Evolutionary conservation across 1,140 invertebrate genomes (phyloP), one percentile per base, ranked within the genome.

Genomic region (Galendromus occidentalis): DNA sequence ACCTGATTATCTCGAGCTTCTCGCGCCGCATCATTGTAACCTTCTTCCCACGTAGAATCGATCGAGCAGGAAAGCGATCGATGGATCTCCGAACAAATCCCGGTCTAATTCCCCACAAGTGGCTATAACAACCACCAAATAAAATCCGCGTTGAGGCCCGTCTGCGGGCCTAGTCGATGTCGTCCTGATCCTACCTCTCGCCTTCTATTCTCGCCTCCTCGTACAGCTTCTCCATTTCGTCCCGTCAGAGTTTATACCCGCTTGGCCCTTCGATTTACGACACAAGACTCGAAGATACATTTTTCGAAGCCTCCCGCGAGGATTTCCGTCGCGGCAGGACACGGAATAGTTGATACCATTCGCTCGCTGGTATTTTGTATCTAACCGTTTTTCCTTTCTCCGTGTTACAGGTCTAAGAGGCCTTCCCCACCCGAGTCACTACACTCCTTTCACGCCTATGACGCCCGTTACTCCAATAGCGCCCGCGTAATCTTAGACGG

Each of bases 31-130:
- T 39, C 33, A 39, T 39, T 39, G 33, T 6, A 39, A 6, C 33
- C 33, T 39, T 39, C 9, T 39, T 39, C 9, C 33, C 9, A 6
- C 33, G 33, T 39, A 4, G 33, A 39, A 39, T 39, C 33, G 4
- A 39, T 6, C 33, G 33, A 39, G 33, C 33, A 9, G 33, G 9
- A 9, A 9, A 9, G 33, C 45, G 25, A 33, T 25, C 51, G 51
- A 59, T 25, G 51, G 51, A 59, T 25, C 51, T 22, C 25, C 51
- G 33, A 33, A 59, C 51, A 59, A 59, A 59, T 59, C 51, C 51
- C 51, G 33, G 33, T 59, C 51, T 59, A 59, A 59, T 59, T 59
- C 51, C 51, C 14, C 51, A 33, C 51, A 59, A 59, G 25, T 29
- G 22, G 51, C 51, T 33, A 59, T 59, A 59, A 59, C 33, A 39